Evolutionary conservation across 2,113 vertebrate species (phyloP).

Genomic region (Arvicanthis niloticus): DNA sequence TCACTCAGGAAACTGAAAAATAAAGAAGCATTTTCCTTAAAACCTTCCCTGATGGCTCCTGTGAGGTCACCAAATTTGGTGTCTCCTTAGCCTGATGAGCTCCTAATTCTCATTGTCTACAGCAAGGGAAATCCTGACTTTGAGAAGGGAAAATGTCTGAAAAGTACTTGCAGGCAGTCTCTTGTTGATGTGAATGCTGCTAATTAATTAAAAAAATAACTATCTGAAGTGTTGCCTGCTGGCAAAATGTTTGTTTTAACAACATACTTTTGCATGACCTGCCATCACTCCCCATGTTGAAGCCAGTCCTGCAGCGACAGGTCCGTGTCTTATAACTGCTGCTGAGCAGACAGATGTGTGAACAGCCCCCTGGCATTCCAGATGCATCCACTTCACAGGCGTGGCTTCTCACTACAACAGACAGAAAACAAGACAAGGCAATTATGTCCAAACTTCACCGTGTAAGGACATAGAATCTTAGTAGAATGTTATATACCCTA

Average conservation of each 20-base stretch:
- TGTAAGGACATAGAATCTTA: not conserved
- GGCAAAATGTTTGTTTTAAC: conserved; percentile 61
- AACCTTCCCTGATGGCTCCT: not conserved
- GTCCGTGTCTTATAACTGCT: conserved; percentile 95
- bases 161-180: rapidly evolving
- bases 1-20: not conserved
- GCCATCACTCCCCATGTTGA: conserved; percentile 93
- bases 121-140: not conserved
- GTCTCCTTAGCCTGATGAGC: not conserved
- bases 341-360: conserved; percentile 96
- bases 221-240: not conserved
- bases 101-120: not conserved
- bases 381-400: conserved; percentile 92
- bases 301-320: conserved; percentile 96
- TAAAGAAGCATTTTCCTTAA: not conserved
- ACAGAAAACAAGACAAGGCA: conserved; percentile 74
- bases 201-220: conserved; percentile 49
- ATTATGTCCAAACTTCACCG: conserved; percentile 35
- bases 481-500: not conserved
- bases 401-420: conserved; percentile 92
- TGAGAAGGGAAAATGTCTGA: not conserved
- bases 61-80: not conserved
- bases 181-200: not conserved
- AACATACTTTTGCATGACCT: conserved; percentile 98
- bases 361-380: conserved; percentile 94